Conservation (phyloP, 2,797 vertebrate species). For the Spea hammondii region DNA sequence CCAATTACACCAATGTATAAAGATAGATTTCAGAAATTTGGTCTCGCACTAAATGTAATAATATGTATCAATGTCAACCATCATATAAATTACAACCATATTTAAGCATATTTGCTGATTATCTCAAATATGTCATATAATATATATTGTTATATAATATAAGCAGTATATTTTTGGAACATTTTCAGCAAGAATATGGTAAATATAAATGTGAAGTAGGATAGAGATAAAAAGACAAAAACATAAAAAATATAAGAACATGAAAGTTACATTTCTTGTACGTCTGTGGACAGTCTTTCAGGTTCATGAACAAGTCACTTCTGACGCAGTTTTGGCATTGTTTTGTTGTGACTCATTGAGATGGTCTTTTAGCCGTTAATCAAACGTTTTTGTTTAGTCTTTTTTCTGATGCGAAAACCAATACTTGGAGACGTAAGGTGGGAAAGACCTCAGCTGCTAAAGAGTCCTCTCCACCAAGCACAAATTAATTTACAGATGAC, state of each 20-base stretch:
- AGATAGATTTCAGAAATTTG: no score
- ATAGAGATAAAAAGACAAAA: no score
- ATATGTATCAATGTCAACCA: no score
- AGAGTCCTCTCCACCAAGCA: neutral
- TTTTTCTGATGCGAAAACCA: conserved; percentile 3
- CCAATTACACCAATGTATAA: no score
- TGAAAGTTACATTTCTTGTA: neutral
- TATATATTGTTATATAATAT: no score
- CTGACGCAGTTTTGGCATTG: conserved; percentile 3
- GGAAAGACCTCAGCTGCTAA: conserved; percentile 36
- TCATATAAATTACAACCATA: no score
- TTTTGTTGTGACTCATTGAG: conserved; percentile 29
- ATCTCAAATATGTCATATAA: no score
- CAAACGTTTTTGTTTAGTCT: neutral
- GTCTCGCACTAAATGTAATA: no score
- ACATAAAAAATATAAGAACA: neutral
- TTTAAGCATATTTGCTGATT: no score
- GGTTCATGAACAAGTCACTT: neutral
- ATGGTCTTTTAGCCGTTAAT: neutral
- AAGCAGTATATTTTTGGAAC: no score
- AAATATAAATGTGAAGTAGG: no score
- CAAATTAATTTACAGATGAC: conserved; percentile 8
- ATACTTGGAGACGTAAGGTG: neutral
- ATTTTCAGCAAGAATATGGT: no score
- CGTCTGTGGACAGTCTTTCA: neutral